Evolutionary conservation across 2,888 invertebrate genomes (phyloP).

Genomic region (Pterobdella sp.): DNA sequence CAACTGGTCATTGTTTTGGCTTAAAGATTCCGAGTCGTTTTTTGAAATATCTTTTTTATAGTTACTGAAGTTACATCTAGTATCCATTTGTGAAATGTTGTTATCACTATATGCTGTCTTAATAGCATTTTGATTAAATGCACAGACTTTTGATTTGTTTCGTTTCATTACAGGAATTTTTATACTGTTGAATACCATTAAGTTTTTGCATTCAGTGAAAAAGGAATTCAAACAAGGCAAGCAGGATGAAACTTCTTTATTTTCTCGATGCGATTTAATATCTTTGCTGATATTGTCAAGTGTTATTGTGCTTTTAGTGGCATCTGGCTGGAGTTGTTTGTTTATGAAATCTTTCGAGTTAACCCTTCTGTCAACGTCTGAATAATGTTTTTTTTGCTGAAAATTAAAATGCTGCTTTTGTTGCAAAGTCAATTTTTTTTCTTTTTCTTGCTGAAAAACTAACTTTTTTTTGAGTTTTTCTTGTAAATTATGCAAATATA

Average conservation of each 20-base stretch:
- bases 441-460: background rate
- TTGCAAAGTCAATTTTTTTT: conserved; percentile 1
- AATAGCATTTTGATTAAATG: background rate
- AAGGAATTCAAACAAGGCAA: conserved; percentile 8
- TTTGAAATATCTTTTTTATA: conserved; percentile 6
- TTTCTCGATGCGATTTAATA: background rate
- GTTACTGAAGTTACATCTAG: background rate
- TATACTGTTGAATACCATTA: background rate
- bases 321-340: background rate
- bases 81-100: background rate
- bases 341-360: background rate
- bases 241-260: background rate
- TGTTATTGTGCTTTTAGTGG: background rate
- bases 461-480: background rate
- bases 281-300: background rate
- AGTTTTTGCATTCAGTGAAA: background rate
- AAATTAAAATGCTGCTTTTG: background rate
- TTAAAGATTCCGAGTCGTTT: background rate
- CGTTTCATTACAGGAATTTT: background rate
- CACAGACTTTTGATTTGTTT: background rate
- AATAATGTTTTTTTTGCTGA: background rate
- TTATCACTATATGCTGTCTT: background rate
- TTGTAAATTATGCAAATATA: background rate
- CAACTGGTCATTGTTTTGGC: background rate
- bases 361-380: background rate